Conservation (phyloP, 2,113 vertebrate genomes). For the Jaculus jaculus region DNA sequence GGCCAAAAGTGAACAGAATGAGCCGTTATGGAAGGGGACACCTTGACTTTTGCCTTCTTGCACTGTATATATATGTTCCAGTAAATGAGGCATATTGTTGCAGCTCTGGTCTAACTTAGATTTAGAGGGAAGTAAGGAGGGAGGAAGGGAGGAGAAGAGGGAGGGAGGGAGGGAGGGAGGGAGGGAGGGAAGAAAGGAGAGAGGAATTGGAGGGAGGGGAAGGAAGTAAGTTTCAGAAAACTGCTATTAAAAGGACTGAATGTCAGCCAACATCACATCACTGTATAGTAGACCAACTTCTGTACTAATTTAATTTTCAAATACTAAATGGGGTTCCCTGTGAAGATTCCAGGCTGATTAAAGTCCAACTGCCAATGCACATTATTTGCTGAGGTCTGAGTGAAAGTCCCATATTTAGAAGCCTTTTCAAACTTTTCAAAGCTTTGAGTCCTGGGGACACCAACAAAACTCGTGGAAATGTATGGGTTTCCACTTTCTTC, state of each 20-base stretch:
- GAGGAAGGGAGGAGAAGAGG: background rate
- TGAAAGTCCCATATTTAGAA: background rate
- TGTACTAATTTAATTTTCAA: background rate
- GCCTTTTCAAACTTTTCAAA: background rate
- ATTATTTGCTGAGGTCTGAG: background rate
- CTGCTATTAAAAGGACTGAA: background rate
- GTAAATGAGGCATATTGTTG: background rate
- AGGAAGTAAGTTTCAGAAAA: background rate
- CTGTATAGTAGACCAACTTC: background rate
- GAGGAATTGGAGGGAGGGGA: no score
- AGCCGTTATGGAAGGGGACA: background rate
- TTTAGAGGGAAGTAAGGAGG: background rate
- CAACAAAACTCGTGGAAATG: background rate
- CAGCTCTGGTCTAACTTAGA: background rate
- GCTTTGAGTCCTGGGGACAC: background rate
- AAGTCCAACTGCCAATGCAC: background rate
- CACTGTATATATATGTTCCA: background rate
- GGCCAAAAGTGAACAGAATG: background rate
- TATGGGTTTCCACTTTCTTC: background rate
- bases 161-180: background rate
- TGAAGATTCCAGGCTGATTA: background rate
- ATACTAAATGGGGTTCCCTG: background rate
- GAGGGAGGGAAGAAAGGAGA: no score
- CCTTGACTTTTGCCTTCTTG: background rate
- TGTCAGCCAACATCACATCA: conserved; percentile 8